Conservation (phyloP, 2,797 vertebrate species). For the Sylvilagus floridanus region DNA sequence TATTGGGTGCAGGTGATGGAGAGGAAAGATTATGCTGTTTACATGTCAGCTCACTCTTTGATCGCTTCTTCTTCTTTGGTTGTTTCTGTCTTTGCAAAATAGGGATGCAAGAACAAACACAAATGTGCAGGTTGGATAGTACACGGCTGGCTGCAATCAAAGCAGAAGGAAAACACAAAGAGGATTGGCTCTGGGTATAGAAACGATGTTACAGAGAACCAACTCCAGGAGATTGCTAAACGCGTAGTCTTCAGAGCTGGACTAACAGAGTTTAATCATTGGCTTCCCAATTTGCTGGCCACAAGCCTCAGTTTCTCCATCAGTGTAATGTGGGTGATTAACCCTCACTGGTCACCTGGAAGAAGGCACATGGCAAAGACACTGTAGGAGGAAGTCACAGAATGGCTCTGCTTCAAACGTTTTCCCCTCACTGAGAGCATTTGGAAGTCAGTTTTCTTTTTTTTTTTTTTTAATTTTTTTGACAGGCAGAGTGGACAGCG, state of each 20-base stretch:
- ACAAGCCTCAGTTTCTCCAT: not conserved
- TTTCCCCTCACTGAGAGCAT: not conserved
- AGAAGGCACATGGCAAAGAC: not conserved
- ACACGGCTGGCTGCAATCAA: not conserved
- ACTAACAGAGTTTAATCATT: not conserved
- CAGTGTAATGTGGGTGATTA: not conserved
- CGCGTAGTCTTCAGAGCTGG: not conserved
- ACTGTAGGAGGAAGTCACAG: not conserved
- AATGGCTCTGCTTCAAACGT: not conserved
- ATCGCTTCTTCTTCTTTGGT: not conserved
- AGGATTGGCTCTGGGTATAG: not conserved
- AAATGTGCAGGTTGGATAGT: not conserved
- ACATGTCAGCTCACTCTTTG: not conserved
- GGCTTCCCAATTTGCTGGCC: not conserved
- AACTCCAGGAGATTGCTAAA: not conserved
- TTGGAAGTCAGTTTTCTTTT: not conserved
- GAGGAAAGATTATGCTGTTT: not conserved
- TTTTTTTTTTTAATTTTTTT: too few relatives aligned
- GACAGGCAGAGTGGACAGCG: too few relatives aligned
- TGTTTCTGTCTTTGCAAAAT: slow-evolving; percentile 1
- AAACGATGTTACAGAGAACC: not conserved
- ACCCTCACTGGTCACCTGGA: not conserved
- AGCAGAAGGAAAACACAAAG: not conserved
- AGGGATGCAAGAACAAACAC: not conserved
- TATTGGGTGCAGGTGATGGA: not conserved